These are phyloP conservation scores for Luperina nickerlii DNA, from an alignment of 2,888 invertebrate genomes.

Conservation along the genomic window DNA sequence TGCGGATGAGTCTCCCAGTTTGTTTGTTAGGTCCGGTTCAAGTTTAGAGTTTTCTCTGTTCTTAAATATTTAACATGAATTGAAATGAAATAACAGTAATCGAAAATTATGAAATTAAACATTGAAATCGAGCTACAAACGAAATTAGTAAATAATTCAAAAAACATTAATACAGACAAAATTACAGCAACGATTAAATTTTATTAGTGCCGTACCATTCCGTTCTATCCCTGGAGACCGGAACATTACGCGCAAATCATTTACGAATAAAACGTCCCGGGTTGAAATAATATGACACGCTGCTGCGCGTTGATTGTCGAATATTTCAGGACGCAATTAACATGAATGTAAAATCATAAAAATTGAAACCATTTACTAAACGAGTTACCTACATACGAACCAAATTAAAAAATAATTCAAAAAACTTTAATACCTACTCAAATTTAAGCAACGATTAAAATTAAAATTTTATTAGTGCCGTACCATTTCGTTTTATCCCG, in stretches of 20 bases:
- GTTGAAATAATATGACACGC: slow-evolving; percentile 73
- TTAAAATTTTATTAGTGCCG: slow-evolving; percentile 75
- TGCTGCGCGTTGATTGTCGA: slow-evolving; percentile 61
- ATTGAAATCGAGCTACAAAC: background rate
- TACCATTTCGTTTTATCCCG: slow-evolving; percentile 63
- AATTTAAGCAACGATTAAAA: slow-evolving; percentile 76
- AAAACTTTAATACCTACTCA: slow-evolving; percentile 68
- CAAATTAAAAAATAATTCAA: background rate
- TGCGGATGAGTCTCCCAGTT: background rate
- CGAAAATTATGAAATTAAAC: background rate
- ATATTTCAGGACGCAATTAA: background rate
- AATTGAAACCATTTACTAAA: background rate
- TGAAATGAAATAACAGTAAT: background rate
- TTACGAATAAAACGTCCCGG: slow-evolving; percentile 74
- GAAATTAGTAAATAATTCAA: background rate
- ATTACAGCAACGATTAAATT: slow-evolving; percentile 77
- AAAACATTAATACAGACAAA: slow-evolving; percentile 70
- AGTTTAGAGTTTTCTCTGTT: background rate
- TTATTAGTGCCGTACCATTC: slow-evolving; percentile 69
- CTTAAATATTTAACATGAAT: background rate
- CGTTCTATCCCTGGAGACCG: slow-evolving; percentile 68
- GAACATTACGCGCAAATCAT: slow-evolving; percentile 78
- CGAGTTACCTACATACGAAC: background rate
- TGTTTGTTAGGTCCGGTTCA: background rate
- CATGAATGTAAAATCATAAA: background rate